These are phyloP conservation scores for Heliocidaris tuberculata DNA, from an alignment of 35 echinoderm and acorn worm genomes.

Conservation along the genomic window DNA sequence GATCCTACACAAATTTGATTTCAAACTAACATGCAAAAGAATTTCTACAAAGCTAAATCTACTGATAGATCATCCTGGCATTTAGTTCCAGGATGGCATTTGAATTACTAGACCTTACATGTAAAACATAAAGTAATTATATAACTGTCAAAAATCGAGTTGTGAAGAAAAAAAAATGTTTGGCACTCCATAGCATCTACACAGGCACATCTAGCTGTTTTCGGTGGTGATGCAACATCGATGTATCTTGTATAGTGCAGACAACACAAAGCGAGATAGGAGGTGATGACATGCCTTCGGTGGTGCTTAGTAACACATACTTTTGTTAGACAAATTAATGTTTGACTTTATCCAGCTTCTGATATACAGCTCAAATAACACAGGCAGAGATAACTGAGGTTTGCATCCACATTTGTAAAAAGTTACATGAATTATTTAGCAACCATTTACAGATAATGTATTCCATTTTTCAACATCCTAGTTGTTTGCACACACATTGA, in stretches of 20 bases:
- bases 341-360: neutral
- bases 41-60: neutral
- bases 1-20: conserved; percentile 45
- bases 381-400: neutral
- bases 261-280: neutral
- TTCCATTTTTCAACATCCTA: conserved; percentile 30
- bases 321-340: neutral
- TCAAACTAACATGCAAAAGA: conserved; percentile 20
- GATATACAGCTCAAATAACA: conserved; percentile 18
- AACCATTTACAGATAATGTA: conserved; percentile 46
- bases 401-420: conserved; percentile 42
- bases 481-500: conserved; percentile 41
- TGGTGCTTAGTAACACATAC: neutral
- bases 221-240: conserved; percentile 37
- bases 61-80: neutral
- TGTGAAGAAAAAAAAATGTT: conserved; percentile 10
- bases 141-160: conserved; percentile 19
- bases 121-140: neutral
- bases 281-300: neutral
- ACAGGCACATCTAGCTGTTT: neutral
- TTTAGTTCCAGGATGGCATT: neutral
- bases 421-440: conserved; percentile 3
- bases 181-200: conserved; percentile 6
- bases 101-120: neutral
- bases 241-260: neutral